Evolutionary conservation across 2,113 vertebrate genomes (phyloP), one percentile per base, ranked within the genome.

Genomic region (Urocolius indicus): DNA sequence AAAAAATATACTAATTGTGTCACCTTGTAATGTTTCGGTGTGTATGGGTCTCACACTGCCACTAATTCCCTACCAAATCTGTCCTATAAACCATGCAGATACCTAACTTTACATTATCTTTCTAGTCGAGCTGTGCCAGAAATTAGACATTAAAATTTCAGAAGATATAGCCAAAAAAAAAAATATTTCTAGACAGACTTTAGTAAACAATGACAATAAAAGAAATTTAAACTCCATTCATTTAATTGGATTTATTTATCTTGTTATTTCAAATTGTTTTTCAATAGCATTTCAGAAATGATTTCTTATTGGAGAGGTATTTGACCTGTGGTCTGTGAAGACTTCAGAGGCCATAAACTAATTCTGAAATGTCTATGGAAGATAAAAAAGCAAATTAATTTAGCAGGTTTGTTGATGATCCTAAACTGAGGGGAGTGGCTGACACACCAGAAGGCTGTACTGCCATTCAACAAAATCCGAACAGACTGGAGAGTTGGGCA

Each of bases 191-290:
- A 15, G 7, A 46, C 4, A 43, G 26, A 79, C 7, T 65, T 80
- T 22, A 65, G 11, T 17, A 48, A 61, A 48, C 1, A 38, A 8
- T 29, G 41, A 8, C 17, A 52, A 73, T 23, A 65, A 46, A 80
- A 68, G 9, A 65, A 76, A 52, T 26, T 3, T 4, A 93, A 78
- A 13, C 0, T 0, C 1, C 38, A 12, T 13, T 65, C 3, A 74
- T 51, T 68, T 22, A 10, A 34, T 59, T 74, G 2, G 5, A 2
- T 71, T 62, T 49, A 23, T 61, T 65, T 84, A 7, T 46, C 45
- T 75, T 55, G 6, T 3, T n/a, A 13, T 69, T 87, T 72, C 18
- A 79, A 36, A 10, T 11, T 66, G 20, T 6, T 48, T 75, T 63
- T 62, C 41, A 72, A 0, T 16, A 58, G 5, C 13, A 24, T 65